Base-by-base conservation (phyloP, 2,113 vertebrate species). In the Sylvilagus bachmani region DNA sequence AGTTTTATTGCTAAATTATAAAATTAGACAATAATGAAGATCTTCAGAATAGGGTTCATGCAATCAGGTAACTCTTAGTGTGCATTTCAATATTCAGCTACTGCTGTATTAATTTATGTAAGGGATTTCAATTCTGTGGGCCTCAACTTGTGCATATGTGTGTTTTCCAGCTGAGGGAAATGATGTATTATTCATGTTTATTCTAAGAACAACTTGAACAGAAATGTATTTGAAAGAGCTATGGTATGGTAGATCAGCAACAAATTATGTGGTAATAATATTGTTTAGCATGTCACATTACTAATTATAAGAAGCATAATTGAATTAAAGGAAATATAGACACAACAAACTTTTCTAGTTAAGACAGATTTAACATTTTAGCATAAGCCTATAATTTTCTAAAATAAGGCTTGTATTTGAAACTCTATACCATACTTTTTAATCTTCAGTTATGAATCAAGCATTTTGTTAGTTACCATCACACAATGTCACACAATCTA, bases 1-100 rank as follows among this genome's bases (percentile, higher is more conserved):
- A 13, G 67, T 88, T 82, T 82, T 77, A 84, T 2, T 85, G 10
- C 7, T 70, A 83, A 91, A 82, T 86, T n/a, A 78, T 69, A 70
- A 92, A 86, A 38, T 10, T 79, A 27, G 13, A 75, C 31, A 89
- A 7, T 2, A 33, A 67, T 51, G 31, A 78, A 84, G 5, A 84
- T 73, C 33, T 79, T 38, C 74, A 92, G 24, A 75, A 44, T 22
- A 78, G 19, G 16, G 29, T 67, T 64, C 58, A 29, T 22, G 10
- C 13, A 85, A 69, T 31, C 36, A 33, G 53, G 75, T 9, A 92
- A 90, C 74, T 53, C 8, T 73, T 80, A 62, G 10, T 82, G 67
- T 83, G 7, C 33, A 80, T 78, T 81, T 88, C 36, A 77, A 51
- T 74, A 87, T 21, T 22, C 14, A 49, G 5, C 78, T 92, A 91